Evolutionary conservation across 2,888 invertebrate species (phyloP).

Genomic region (Malthinus flaveolus): DNA sequence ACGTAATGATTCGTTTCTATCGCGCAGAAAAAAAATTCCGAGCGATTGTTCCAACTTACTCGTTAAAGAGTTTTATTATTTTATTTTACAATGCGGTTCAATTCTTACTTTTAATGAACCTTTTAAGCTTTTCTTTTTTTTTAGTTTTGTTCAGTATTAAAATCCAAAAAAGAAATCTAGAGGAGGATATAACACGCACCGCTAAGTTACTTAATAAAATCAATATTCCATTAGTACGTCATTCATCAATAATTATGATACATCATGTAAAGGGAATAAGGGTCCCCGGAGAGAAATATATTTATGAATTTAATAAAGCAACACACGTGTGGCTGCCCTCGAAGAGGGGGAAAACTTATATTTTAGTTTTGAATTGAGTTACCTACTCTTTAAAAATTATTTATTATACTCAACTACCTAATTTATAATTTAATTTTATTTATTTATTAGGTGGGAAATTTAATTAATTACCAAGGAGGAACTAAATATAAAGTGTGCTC

Average conservation of each 20-base stretch:
- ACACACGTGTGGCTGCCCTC: slow-evolving; percentile 28
- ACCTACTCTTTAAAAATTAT: not conserved
- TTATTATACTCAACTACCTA: not conserved
- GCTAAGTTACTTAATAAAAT: slow-evolving; percentile 29
- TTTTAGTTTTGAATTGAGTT: slow-evolving; percentile 15
- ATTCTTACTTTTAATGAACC: slow-evolving; percentile 34
- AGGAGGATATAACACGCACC: not conserved
- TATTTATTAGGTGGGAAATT: not conserved
- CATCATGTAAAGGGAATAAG: slow-evolving; percentile 29
- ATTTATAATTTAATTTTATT: not conserved
- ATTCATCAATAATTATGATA: slow-evolving; percentile 33
- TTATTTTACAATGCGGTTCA: slow-evolving; percentile 36
- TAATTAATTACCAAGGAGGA: not conserved
- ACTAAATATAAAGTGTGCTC: not conserved
- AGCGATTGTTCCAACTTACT: slow-evolving; percentile 46
- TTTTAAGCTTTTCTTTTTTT: slow-evolving; percentile 28
- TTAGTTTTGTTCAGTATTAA: slow-evolving; percentile 19
- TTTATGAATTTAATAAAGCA: slow-evolving; percentile 33
- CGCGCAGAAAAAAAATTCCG: slow-evolving; percentile 17
- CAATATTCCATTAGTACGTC: slow-evolving; percentile 36
- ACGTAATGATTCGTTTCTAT: slow-evolving; percentile 48
- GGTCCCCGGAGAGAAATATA: slow-evolving; percentile 29
- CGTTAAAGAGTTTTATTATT: slow-evolving; percentile 44
- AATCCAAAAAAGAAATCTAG: too few relatives aligned
- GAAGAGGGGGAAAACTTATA: slow-evolving; percentile 19